Evolutionary conservation across 1,140 invertebrate species (phyloP).

Genomic region (Diprion similis): DNA sequence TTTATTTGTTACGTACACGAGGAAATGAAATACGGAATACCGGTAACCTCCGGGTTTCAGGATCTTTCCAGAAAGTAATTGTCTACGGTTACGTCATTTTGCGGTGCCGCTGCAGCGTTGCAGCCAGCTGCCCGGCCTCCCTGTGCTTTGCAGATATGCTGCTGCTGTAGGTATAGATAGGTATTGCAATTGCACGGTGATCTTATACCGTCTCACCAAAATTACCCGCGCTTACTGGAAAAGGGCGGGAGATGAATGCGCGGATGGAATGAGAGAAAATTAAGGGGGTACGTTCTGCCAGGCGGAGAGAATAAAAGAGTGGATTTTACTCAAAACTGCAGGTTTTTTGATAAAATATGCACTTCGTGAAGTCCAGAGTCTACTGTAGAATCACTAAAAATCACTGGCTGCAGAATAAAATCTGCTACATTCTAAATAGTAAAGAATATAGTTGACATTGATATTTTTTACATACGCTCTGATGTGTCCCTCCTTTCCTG

Average conservation of each 20-base stretch:
- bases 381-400: too few species aligned
- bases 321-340: too few species aligned
- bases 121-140: neutral
- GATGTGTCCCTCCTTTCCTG: too few species aligned
- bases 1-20: too few species aligned
- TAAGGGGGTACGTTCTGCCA: neutral
- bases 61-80: conserved; percentile 5
- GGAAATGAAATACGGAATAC: neutral
- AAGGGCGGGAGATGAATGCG: neutral
- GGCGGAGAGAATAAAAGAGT: too few species aligned
- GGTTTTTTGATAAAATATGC: too few species aligned
- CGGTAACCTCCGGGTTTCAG: neutral
- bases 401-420: too few species aligned
- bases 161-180: neutral
- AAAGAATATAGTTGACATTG: too few species aligned
- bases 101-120: neutral
- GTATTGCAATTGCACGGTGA: neutral
- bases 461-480: too few species aligned
- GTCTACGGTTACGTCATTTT: conserved; percentile 1
- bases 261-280: neutral
- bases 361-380: too few species aligned
- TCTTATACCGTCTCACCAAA: neutral
- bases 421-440: too few species aligned
- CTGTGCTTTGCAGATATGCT: neutral
- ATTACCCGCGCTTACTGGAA: neutral